Evolutionary conservation across 2,888 invertebrate species (phyloP), one percentile per base, ranked within the genome.

Genomic region (Acronicta leporina): DNA sequence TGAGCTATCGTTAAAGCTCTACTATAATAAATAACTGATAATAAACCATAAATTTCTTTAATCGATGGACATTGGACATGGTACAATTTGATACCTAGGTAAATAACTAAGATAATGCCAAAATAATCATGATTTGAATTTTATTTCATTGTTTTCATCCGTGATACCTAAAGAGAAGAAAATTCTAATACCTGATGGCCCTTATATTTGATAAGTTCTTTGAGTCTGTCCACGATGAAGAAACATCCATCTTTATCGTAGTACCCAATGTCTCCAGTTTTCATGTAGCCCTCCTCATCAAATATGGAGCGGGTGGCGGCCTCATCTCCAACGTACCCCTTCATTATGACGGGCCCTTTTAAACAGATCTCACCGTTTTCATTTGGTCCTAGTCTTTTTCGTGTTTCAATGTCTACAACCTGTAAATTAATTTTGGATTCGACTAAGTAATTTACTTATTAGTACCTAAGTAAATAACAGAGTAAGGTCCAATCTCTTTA

Each of bases 111-210:
- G 10, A 33, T 35, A 42, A 14, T 5, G 9, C 14, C 11, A 45
- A 38, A 6, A 11, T 30, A 15, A 16, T 25, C 13, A 43, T 20
- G 16, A 20, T 42, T 10, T 8, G 43, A 6, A 43, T 43, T 13
- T 11, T 6, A 25, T 10, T 10, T 16, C n/a, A 5, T 6, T 6
- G 38, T 20, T 20, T 20, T 20, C 20, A 4, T 20, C 20, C 20
- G 4, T 6, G n/a, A n/a, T 11, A 38, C n/a, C n/a, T 38, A n/a
- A 38, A n/a, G 1, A n/a, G n/a, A 38, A 35, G 13, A 35, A 11
- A 13, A 33, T 2, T 11, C 25, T 6, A 13, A 6, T 79, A 95
- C 96, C 95, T 97, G 96, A 49, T 70, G 50, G 8, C 90, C 90
- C 58, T 92, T 92, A 62, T 91, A 92, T 68, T 92, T 92, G 60